These are phyloP conservation scores for Theretra japonica DNA, from an alignment of 2,888 invertebrate genomes.

Conservation along the genomic window DNA sequence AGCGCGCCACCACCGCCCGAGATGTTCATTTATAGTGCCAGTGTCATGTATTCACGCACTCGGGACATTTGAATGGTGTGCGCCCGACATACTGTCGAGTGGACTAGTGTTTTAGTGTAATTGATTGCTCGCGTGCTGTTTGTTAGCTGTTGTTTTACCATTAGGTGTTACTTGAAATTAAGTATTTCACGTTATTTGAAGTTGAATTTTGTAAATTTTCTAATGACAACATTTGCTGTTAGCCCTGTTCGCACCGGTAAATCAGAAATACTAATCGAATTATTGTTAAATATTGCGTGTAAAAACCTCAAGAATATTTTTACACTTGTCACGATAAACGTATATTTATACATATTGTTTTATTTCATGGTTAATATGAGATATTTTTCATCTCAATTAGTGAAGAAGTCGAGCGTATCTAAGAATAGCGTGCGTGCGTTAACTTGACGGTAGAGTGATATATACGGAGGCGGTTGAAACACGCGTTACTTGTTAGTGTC, in stretches of 20 bases:
- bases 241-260: too few species aligned
- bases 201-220: too few species aligned
- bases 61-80: background rate
- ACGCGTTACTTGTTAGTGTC: conserved; percentile 36
- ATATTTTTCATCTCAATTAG: background rate
- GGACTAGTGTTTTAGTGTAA: background rate
- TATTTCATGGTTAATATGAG: background rate
- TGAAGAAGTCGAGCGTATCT: background rate
- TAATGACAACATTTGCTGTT: too few species aligned
- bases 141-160: too few species aligned
- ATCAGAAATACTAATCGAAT: too few species aligned
- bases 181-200: too few species aligned
- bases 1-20: conserved; percentile 44
- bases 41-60: background rate
- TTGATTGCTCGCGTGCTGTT: background rate
- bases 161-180: too few species aligned
- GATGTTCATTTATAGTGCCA: conserved; percentile 54
- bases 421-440: conserved; percentile 34
- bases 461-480: conserved; percentile 39
- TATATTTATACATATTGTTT: too few species aligned
- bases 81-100: background rate
- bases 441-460: conserved; percentile 50
- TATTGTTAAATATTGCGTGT: too few species aligned
- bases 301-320: too few species aligned
- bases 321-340: too few species aligned